Percentiles rank a stretch among this genome's conserved stretches.
Conservation (phyloP, 1,140 invertebrate species). For the Steinernema feltiae region DNA sequence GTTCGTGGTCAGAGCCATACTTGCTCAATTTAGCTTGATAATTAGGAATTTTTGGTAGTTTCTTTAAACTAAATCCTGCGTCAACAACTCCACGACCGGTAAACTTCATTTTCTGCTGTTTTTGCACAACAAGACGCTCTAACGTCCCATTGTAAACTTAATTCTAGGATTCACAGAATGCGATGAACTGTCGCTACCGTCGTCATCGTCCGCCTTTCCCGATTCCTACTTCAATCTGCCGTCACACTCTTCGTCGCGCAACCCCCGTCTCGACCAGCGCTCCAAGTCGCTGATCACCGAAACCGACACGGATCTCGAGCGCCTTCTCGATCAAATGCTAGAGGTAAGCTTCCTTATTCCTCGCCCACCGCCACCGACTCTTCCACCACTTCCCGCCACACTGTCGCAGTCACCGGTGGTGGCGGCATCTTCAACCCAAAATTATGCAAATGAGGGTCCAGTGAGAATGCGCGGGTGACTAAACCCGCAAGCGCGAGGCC, state of each 20-base stretch:
- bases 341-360: neutral
- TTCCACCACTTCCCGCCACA: neutral
- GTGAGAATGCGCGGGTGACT: neutral
- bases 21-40: no score
- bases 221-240: neutral
- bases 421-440: neutral
- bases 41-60: no score
- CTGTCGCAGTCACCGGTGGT: neutral
- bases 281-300: constrained; percentile 11
- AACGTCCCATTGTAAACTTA: neutral
- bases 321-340: neutral
- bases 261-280: neutral
- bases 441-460: neutral
- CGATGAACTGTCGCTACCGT: constrained; percentile 3
- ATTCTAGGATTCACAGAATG: neutral
- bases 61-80: no score
- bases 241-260: neutral
- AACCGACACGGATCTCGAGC: neutral
- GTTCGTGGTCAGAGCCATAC: no score
- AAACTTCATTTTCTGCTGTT: neutral
- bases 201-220: neutral
- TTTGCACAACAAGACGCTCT: neutral
- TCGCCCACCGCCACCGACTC: neutral
- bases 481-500: neutral
- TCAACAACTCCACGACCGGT: no score